Evolutionary conservation across 2,113 vertebrate genomes (phyloP).

Genomic region (Hippolais icterina): DNA sequence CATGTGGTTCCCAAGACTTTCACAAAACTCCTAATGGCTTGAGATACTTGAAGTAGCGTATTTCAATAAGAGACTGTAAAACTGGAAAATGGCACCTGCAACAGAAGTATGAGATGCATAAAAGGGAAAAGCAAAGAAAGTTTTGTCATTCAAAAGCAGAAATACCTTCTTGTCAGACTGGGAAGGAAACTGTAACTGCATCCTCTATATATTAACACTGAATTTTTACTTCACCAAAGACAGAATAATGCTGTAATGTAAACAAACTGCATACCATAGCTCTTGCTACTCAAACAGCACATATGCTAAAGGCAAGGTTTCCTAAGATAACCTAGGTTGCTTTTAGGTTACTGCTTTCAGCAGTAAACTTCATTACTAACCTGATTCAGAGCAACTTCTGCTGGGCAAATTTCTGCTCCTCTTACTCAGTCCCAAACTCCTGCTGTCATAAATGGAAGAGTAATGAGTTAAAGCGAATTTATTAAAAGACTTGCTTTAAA

Average conservation of each 20-base stretch:
- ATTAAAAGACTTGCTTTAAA: slow-evolving; percentile 21
- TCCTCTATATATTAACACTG: not conserved
- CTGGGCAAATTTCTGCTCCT: not conserved
- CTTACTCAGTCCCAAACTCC: not conserved
- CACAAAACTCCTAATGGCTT: not conserved
- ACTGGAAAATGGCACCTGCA: not conserved
- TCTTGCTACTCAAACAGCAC: not conserved
- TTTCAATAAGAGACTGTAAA: not conserved
- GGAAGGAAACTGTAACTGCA: not conserved
- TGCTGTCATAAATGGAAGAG: not conserved
- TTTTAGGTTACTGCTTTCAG: not conserved
- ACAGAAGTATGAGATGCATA: not conserved
- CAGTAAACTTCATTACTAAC: slow-evolving; percentile 22
- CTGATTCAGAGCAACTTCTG: slow-evolving; percentile 38
- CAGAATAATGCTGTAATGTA: not conserved
- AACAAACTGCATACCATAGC: not conserved
- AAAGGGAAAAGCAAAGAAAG: not conserved
- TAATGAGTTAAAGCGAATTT: slow-evolving; percentile 3
- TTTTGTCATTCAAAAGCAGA: not conserved
- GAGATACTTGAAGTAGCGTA: not conserved
- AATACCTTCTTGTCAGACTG: not conserved
- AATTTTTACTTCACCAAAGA: not conserved
- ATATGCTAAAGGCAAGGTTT: not conserved
- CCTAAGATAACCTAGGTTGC: not conserved
- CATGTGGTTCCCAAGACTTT: not conserved